Evolutionary conservation across 2,888 invertebrate genomes (phyloP).

Genomic region (Erebia palarica): DNA sequence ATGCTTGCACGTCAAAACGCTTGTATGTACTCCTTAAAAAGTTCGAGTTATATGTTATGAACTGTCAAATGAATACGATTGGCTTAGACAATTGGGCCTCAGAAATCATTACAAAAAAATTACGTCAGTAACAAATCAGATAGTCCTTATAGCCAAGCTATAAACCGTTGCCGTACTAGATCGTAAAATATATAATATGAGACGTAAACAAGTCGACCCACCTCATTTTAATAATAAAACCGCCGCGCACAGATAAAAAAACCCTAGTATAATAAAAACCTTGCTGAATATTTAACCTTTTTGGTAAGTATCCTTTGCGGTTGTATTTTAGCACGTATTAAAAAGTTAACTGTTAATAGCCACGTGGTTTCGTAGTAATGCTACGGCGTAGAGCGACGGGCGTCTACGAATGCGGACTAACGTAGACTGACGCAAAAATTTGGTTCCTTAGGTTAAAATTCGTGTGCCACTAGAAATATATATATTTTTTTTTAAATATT

Average conservation of each 20-base stretch:
- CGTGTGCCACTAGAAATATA: neutral
- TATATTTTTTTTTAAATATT: neutral
- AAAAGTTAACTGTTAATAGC: conserved; percentile 29
- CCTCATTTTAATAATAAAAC: neutral
- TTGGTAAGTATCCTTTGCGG: neutral
- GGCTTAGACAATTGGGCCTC: too few relatives aligned
- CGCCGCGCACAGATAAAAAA: neutral
- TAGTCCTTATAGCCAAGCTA: neutral
- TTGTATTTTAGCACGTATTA: conserved; percentile 21
- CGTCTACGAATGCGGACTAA: conserved; percentile 53
- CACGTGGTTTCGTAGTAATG: conserved; percentile 35
- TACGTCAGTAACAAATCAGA: neutral
- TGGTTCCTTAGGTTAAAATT: conserved; percentile 16
- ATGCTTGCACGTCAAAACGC: too few relatives aligned
- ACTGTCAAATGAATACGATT: too few relatives aligned
- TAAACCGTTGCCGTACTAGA: conserved; percentile 10
- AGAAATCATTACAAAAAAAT: conserved; percentile 1
- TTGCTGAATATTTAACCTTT: neutral
- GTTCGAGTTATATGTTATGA: too few relatives aligned
- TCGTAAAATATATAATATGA: neutral
- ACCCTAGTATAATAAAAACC: neutral
- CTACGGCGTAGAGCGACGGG: conserved; percentile 57
- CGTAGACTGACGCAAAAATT: conserved; percentile 46
- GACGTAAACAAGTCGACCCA: neutral
- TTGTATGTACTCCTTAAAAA: too few relatives aligned